Percentiles rank a stretch among this genome's conserved stretches.
Evolutionary conservation across 2,888 invertebrate species (phyloP).

Genomic region (Epinotia demarniana): DNA sequence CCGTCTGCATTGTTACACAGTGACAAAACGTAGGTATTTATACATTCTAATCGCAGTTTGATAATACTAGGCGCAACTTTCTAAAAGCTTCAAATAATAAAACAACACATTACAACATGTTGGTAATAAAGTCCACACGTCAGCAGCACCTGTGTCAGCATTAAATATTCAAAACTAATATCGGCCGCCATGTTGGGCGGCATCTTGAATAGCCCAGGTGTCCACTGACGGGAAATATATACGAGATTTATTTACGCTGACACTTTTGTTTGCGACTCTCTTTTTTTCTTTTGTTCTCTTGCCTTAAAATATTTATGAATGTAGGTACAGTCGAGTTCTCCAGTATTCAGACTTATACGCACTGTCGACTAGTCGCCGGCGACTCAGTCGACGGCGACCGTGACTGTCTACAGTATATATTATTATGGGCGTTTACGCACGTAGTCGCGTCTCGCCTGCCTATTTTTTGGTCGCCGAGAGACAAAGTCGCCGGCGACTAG

Average conservation of each 20-base stretch:
- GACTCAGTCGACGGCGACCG: too few species aligned
- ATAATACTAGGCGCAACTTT: too few species aligned
- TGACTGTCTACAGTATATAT: too few species aligned
- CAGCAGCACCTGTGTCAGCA: conserved; percentile 48
- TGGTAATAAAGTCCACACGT: conserved; percentile 35
- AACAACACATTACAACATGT: neutral
- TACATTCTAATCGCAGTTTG: too few species aligned
- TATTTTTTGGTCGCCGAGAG: too few species aligned
- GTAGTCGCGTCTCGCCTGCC: too few species aligned
- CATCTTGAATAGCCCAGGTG: conserved; percentile 32
- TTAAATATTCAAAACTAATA: conserved; percentile 60
- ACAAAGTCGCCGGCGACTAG: too few species aligned
- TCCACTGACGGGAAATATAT: conserved; percentile 35
- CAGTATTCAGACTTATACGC: too few species aligned
- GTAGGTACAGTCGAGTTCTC: neutral
- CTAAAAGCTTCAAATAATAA: neutral
- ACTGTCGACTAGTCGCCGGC: too few species aligned
- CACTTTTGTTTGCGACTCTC: conserved; percentile 16
- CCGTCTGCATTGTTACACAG: too few species aligned
- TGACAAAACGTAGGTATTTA: too few species aligned
- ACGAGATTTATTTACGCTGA: conserved; percentile 35
- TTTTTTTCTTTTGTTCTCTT: neutral
- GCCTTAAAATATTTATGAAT: neutral
- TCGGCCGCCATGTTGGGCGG: conserved; percentile 37
- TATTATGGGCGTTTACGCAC: too few species aligned